phyloP scores from a whole-genome alignment of 2,113 vertebrate genomes.

The Myotis yumanensis region DNA sequence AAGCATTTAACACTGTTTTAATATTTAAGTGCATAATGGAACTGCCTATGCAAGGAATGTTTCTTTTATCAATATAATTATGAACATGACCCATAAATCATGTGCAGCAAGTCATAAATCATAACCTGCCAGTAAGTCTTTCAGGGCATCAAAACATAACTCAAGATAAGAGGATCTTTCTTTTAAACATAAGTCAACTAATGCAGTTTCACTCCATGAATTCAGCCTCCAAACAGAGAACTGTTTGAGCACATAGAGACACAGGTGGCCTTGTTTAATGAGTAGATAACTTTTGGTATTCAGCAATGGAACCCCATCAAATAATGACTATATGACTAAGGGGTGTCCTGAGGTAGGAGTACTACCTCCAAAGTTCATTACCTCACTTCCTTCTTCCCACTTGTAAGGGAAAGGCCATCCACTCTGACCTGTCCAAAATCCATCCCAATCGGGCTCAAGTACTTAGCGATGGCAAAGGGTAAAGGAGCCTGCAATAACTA shows the following conservation, averaged over 20 bases:
- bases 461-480: neutral
- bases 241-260: neutral
- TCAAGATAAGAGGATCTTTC: constrained; percentile 9
- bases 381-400: neutral
- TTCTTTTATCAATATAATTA: constrained; percentile 70
- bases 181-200: neutral
- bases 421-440: neutral
- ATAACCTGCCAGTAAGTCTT: constrained; percentile 39
- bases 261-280: neutral
- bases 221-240: neutral
- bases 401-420: neutral
- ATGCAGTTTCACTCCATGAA: neutral
- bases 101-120: constrained; percentile 68
- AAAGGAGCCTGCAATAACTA: neutral
- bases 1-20: constrained; percentile 74
- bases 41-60: constrained; percentile 51
- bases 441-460: neutral
- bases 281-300: neutral
- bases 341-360: neutral
- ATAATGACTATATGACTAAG: neutral
- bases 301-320: neutral
- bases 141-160: constrained; percentile 18
- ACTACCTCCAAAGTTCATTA: neutral
- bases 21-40: constrained; percentile 76
- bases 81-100: constrained; percentile 42